Conservation (phyloP, 2,888 invertebrate species). For the Ophion ventricosus region DNA sequence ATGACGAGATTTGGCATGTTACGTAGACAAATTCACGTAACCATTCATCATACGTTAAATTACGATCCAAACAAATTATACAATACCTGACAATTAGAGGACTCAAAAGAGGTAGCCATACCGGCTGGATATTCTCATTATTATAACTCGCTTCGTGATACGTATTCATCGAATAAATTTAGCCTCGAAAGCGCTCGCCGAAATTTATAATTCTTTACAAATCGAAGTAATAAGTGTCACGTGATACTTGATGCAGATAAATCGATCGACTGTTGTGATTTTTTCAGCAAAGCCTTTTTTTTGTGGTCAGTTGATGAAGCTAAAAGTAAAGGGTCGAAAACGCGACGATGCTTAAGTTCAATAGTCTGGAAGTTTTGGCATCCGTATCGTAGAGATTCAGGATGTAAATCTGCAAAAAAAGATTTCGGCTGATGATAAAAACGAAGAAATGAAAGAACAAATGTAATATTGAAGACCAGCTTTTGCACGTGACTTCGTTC, state of each 20-base stretch:
- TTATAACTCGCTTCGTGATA: conserved; percentile 33
- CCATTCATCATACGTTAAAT: conserved; percentile 81
- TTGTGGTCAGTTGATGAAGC: neutral
- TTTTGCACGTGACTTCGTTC: too few relatives aligned
- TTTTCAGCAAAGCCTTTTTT: neutral
- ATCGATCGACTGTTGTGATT: conserved; percentile 15
- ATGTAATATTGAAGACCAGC: too few relatives aligned
- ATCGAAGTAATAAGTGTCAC: conserved; percentile 35
- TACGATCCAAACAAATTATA: conserved; percentile 82
- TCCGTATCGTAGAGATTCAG: too few relatives aligned
- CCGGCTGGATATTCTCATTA: conserved; percentile 53
- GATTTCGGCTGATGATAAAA: too few relatives aligned
- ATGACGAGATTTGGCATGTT: conserved; percentile 40
- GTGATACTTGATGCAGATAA: conserved; percentile 41
- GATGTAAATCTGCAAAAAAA: too few relatives aligned
- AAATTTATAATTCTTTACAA: conserved; percentile 37
- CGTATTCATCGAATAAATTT: conserved; percentile 8
- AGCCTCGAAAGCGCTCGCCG: neutral
- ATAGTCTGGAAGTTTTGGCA: too few relatives aligned
- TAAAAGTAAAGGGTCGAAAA: neutral
- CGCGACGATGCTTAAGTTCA: too few relatives aligned
- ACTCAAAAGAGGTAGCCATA: conserved; percentile 22
- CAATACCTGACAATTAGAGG: conserved; percentile 78
- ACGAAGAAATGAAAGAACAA: too few relatives aligned
- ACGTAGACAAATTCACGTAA: conserved; percentile 60